phyloP scores from a whole-genome alignment of 2,797 vertebrate genomes.

The Pithecia hirsuta region DNA sequence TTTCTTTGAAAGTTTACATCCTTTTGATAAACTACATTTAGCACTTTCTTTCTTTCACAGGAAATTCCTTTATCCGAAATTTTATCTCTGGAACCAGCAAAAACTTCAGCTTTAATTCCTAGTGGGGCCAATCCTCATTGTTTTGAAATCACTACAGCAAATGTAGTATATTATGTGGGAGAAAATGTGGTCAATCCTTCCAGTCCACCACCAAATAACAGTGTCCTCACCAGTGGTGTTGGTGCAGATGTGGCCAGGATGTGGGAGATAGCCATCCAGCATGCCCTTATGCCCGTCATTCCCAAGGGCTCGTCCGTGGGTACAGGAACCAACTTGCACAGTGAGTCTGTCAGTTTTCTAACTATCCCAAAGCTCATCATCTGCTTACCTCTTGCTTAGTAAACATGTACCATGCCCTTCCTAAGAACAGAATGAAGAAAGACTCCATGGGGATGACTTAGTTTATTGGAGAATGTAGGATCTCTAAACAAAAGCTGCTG shows the following conservation, averaged over 20 bases:
- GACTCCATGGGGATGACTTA: neutral
- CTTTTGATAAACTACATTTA: slow-evolving; percentile 14
- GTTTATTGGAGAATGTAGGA: neutral
- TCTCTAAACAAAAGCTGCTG: neutral
- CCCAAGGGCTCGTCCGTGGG: slow-evolving; percentile 91
- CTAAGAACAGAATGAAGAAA: neutral
- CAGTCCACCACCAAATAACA: slow-evolving; percentile 82
- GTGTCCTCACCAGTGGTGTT: slow-evolving; percentile 90
- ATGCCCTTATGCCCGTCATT: slow-evolving; percentile 96
- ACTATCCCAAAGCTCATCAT: neutral
- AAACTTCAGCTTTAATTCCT: slow-evolving; percentile 89
- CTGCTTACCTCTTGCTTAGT: neutral
- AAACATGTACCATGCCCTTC: neutral
- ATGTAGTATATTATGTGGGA: slow-evolving; percentile 94
- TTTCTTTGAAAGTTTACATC: neutral
- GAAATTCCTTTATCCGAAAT: slow-evolving; percentile 98
- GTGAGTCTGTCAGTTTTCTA: slow-evolving; percentile 85
- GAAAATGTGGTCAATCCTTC: slow-evolving; percentile 88
- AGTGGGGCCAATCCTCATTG: slow-evolving; percentile 93
- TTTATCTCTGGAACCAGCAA: slow-evolving; percentile 93
- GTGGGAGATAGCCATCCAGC: slow-evolving; percentile 98
- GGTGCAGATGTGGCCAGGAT: slow-evolving; percentile 93
- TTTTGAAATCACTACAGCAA: slow-evolving; percentile 95
- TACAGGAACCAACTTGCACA: slow-evolving; percentile 89
- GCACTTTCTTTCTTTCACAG: slow-evolving; percentile 82